Base-by-base conservation (phyloP, 2,888 invertebrate genomes). In the Hemistola chrysoprasaria region DNA sequence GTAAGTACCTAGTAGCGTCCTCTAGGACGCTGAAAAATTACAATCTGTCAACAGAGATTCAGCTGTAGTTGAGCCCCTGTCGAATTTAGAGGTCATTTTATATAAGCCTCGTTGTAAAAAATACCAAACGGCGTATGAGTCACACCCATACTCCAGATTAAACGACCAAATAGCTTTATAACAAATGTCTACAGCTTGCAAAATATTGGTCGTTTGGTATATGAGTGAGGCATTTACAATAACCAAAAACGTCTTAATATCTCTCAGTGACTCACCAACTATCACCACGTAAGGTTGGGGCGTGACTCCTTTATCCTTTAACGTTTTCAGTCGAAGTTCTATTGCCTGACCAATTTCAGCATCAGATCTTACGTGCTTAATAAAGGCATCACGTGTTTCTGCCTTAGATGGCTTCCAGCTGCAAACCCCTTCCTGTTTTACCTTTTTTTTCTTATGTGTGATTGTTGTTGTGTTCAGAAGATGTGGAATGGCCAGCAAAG, bases 91-190 rank as follows among this genome's bases (percentile, higher is more conserved):
- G 6, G 26, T 23, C 16, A 42, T 16, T 26, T 34, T 39, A 16
- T 38, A 44, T 8, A 44, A 11, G 3, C 32, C 39, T 34, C 21
- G 34, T 31, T 44, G 43, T 10, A 39, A 30, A 10, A 44, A 44
- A 26, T 26, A 27, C 43, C 43, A 44, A 1, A 26, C 7, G 6
- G 22, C 25, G 16, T 34, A 34, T 5, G 21, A 34, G 6, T 44
- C 38, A 11, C n/a, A 3, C 11, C 25, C n/a, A 26, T 38, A 44
- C n/a, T 33, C 25, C 6, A 10, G 6, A 11, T 44, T 44, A 11
- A 44, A 30, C 1, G 34, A 24, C 38, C 32, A 42, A 24, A 37
- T 27, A 24, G 20, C 20, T 33, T 42, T 42, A 8, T 26, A 42
- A 8, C 42, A 42, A 6, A 33, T 26, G n/a, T 42, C 42, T 3